phyloP scores from a whole-genome alignment of 1,140 invertebrate genomes.

The Xylocopa sonorina region DNA sequence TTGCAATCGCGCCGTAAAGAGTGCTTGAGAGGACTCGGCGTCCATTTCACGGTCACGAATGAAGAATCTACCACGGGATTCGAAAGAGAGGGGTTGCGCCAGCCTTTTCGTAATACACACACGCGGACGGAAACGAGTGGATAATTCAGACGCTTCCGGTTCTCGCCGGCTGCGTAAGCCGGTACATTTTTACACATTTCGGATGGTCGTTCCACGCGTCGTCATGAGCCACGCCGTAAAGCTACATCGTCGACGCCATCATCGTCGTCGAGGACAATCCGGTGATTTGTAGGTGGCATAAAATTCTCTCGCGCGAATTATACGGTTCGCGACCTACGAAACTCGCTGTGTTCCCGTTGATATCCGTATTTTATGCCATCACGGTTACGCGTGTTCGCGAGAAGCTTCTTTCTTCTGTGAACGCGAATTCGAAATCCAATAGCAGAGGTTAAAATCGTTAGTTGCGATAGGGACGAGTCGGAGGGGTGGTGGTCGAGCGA shows the following conservation, averaged over 20 bases:
- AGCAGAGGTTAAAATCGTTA: no score
- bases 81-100: background rate
- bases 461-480: no score
- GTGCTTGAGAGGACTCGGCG: no score
- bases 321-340: background rate
- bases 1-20: no score
- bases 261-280: constrained; percentile 6
- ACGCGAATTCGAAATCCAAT: no score
- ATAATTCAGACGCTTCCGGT: constrained; percentile 51
- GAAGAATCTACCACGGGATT: constrained; percentile 27
- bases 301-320: constrained; percentile 18
- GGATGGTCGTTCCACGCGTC: background rate
- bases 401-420: no score
- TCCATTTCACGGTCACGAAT: background rate
- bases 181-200: constrained; percentile 34
- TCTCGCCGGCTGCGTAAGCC: background rate
- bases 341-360: background rate
- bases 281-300: constrained; percentile 15
- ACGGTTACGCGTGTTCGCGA: background rate
- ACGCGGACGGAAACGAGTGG: constrained; percentile 8
- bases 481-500: no score
- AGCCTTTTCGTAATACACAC: constrained; percentile 31
- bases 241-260: constrained; percentile 25
- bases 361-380: constrained; percentile 9
- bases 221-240: constrained; percentile 26